A percentile compares a stretch with the other conserved stretches of the same genome.
Conservation (phyloP, 2,113 vertebrate species). For the Pampusana beccarii region DNA sequence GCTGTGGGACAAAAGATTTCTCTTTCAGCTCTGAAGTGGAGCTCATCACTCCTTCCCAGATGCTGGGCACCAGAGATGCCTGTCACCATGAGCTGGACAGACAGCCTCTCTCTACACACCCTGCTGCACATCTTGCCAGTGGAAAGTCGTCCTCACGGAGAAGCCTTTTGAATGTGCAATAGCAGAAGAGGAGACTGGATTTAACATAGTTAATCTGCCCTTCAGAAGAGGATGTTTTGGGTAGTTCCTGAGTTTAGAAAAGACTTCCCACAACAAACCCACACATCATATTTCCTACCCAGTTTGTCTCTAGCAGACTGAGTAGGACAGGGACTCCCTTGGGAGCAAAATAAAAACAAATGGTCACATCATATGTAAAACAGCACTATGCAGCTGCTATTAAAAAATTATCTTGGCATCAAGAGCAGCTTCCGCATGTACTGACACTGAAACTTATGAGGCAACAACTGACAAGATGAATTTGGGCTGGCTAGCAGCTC, state of each 20-base stretch:
- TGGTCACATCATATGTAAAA: constrained; percentile 13
- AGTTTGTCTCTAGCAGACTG: neutral
- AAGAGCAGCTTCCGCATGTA: constrained; percentile 21
- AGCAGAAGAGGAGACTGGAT: constrained; percentile 16
- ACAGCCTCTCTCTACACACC: neutral
- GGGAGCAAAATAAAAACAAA: constrained; percentile 57
- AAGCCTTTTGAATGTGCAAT: neutral
- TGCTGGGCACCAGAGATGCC: neutral
- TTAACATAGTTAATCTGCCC: constrained; percentile 7
- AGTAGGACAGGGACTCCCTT: constrained; percentile 5
- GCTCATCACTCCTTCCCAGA: neutral
- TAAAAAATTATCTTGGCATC: constrained; percentile 41
- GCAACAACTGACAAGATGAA: neutral
- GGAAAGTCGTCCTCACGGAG: constrained; percentile 27
- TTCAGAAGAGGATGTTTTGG: constrained; percentile 35
- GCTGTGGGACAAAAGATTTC: neutral
- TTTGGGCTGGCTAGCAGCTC: neutral
- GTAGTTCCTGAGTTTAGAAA: constrained; percentile 31
- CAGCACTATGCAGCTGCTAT: constrained; percentile 9
- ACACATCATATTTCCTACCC: constrained; percentile 16
- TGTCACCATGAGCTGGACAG: neutral
- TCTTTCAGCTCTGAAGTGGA: neutral
- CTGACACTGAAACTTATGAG: neutral
- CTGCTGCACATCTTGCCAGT: neutral
- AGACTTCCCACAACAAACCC: constrained; percentile 30